Base-by-base conservation (phyloP, 2,888 invertebrate species). In the Oxyteleia sp. region DNA sequence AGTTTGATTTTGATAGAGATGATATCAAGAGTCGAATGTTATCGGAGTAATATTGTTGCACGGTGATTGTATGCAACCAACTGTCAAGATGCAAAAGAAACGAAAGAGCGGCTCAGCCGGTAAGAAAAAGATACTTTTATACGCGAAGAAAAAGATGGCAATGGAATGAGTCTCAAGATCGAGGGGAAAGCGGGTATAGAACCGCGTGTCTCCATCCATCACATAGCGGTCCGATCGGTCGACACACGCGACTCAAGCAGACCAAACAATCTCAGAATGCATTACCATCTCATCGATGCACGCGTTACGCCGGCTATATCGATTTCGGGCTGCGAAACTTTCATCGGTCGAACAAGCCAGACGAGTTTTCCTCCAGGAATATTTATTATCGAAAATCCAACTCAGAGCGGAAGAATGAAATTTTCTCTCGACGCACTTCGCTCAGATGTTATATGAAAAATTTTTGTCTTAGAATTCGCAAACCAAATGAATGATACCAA, bases 131-230 rank as follows among this genome's bases (percentile, higher is more conserved):
- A 71, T 76, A 68, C 71, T 57, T 85, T 79, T 78, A 76, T 82
- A 53, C 66, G 74, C 61, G 72, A 64, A 79, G 81, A 84, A 69
- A 82, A 84, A 82, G 75, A 84, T 53, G 84, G 85, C 85, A 83
- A 86, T 76, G 86, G 90, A 90, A 88, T 84, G 87, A 87, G 84
- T 84, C 85, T 82, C 23, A 82, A 86, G 90, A 89, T 76, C 87
- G 87, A 89, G 87, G 89, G 90, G 90, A 89, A 89, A 75, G 63
- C 88, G 89, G 87, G 88, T 87, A 89, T 88, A 88, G 90, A 88
- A 88, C 87, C 87, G 86, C 91, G 91, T 90, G 91, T 92, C 91
- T 91, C 91, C 92, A 93, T 92, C 93, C 92, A 92, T 92, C 93
- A 93, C 91, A 82, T 86, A 88, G 86, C 88, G 88, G 89, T 88